phyloP scores from a whole-genome alignment of 1,140 invertebrate genomes.

The Drosophila rhopaloa region DNA sequence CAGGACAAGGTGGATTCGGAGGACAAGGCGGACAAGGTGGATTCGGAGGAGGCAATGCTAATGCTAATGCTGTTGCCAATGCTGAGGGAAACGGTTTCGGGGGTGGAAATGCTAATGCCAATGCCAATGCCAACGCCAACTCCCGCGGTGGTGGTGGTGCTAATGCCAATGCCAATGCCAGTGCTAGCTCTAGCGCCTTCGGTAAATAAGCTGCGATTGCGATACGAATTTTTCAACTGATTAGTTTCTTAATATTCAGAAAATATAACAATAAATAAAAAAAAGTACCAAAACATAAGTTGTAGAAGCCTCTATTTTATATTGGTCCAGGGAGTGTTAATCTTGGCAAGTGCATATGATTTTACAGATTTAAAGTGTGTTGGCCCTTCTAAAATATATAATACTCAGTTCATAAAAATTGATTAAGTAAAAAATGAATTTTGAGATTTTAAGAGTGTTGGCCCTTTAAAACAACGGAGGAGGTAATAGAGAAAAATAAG shows the following conservation, averaged over 20 bases:
- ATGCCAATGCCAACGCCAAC: slow-evolving; percentile 20
- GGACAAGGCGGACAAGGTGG: neutral
- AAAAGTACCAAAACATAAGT: slow-evolving; percentile 8
- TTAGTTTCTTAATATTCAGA: slow-evolving; percentile 49
- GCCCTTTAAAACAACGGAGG: no score
- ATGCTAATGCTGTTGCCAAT: slow-evolving; percentile 11
- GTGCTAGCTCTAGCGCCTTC: slow-evolving; percentile 4
- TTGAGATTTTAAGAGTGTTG: no score
- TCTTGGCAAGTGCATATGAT: no score
- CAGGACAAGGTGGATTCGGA: neutral
- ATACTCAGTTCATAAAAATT: no score
- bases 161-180: slow-evolving; percentile 18
- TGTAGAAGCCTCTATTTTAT: neutral
- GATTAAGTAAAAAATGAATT: no score
- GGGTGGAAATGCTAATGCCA: slow-evolving; percentile 32
- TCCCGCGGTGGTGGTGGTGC: neutral
- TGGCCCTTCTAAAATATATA: no score
- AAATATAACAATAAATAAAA: slow-evolving; percentile 20
- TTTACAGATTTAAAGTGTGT: no score
- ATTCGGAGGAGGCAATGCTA: slow-evolving; percentile 1
- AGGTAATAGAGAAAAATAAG: no score
- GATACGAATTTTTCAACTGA: slow-evolving; percentile 6
- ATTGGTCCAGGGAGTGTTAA: no score
- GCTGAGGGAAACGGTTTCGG: slow-evolving; percentile 11
- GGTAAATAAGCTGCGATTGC: slow-evolving; percentile 12